Base-by-base conservation (phyloP, 2,888 invertebrate genomes). In the Onchidella celtica region DNA sequence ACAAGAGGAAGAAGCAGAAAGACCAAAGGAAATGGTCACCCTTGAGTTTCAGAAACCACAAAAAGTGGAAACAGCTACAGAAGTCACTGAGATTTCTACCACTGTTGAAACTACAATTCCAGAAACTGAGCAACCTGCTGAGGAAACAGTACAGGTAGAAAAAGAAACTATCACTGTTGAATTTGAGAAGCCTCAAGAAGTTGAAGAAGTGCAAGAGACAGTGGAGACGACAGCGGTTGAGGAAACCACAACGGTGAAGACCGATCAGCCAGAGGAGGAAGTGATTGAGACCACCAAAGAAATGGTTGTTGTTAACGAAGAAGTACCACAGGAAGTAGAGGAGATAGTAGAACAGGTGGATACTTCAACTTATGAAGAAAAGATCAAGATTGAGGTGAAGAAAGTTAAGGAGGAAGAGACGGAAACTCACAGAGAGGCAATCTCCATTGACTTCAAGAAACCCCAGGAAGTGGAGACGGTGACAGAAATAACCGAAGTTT, bases 121-220 rank as follows among this genome's bases (percentile, higher is more conserved):
- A 17, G 72, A 83, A 75, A 74, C 69, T 78, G 84, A 85, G 59
- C 85, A 85, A 61, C 87, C 87, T 11, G 11, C 6, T 36, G 87
- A 86, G 63, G 86, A 86, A 82, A 81, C 65, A 4, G 75, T 73
- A 11, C 81, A 83, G 70, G 83, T 83, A 72, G 21, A 74, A 4
- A 82, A 82, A 38, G 85, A 84, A 73, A 81, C 83, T 24, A 82
- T 87, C 34, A 61, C 61, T 57, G 70, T 86, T 27, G 83, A 83
- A 34, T 78, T 83, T 27, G 75, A 85, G 68, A 81, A 70, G 36
- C 85, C 84, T 32, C 74, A 85, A 32, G 84, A 84, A 74, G 73
- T 84, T 32, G 36, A 73, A 29, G 69, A 69, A n/a, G 24, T 59
- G 17, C 17, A 34, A 59, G 78, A 78, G 36, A 29, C 29, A 27